Evolutionary conservation across 2,797 vertebrate species (phyloP), one percentile per base, ranked within the genome.

Genomic region (Rhinatrema bivittatum): DNA sequence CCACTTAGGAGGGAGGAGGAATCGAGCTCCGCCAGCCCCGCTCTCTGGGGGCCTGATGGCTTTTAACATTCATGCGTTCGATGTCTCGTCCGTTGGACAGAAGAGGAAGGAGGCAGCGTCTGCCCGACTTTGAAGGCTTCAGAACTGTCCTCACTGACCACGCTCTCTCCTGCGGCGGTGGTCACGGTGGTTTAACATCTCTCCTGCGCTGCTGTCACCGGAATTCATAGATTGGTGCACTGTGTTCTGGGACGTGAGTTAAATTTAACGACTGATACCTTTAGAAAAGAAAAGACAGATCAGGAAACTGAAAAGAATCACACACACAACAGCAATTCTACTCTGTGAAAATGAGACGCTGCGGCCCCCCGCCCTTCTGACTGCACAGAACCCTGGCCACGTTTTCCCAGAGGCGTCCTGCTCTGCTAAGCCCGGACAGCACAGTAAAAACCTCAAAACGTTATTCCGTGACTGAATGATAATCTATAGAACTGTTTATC

Each of bases 231-330:
- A 99, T 95, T 55, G 94, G 90, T 20, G 89, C 80, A 2, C 94
- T 96, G 85, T 88, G 89, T 78, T 97, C 91, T 12, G 72, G 87
- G 60, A 98, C 87, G 1, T 98, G 91, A 44, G 84, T 94, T 50
- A 99, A 84, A 65, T 90, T 99, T 62, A 98, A 68, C 9, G 94
- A 98, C 81, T 99, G 96, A 75, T 97, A 99, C 96, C 96, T 99
- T 65, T 7, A 11, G 16, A 20, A 46, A 19, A 35, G 22, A 70
- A 7, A 50, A 1, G 4, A 28, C 14, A 42, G 0, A 4, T 1
- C 5, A 16, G 37, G 20, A 41, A 9, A 12, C 0, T 33, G 11
- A 17, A 6, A 9, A 25, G 10, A n/a, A n/a, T n/a, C n/a, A n/a
- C n/a, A n/a, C n/a, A n/a, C n/a, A n/a, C n/a, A n/a, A n/a, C n/a